Base-by-base conservation (phyloP, 35 echinoderm and acorn worm species). In the Heliocidaris erythrogramma region DNA sequence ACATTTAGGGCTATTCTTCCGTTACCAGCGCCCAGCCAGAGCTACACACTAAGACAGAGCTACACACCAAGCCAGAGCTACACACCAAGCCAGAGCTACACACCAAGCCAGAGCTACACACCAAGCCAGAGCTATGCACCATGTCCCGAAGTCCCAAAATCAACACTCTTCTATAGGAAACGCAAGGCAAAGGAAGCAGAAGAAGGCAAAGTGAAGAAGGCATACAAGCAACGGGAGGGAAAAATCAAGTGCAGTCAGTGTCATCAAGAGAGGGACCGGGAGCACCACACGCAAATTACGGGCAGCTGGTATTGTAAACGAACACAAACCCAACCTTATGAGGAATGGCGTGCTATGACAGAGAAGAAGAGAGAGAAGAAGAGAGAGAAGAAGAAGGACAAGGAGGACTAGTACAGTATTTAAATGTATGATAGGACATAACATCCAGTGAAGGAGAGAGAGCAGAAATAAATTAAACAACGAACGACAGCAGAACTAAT, bases 291-390 rank as follows among this genome's bases (percentile, higher is more conserved):
- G 6, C 93, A 85, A 32, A 84, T 61, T 47, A 84, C 24, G 18
- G 93, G 93, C 93, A 85, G 53, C 60, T 94, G 93, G 93, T 94
- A 94, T 60, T 94, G 93, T 48, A 7, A n/a, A 32, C 42, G 30
- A 5, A 42, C 27, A 2, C n/a, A 31, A 2, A 65, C 56, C 2
- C 53, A 14, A 48, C 4, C 30, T 27, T 14, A 16, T 4, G 31
- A 94, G 17, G 93, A 94, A 16, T 85, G 60, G 93, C 30, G 47
- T 30, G 93, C 52, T 24, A 94, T 35, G 61, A 94, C 35, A 69
- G 61, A 53, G 13, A 35, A 94, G 30, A 35, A 87, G 24, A 87
- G n/a, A 69, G 61, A 53, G 13, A 35, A 94, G 30, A 35, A 87
- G 24, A 87, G n/a, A n/a, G n/a, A n/a, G n/a, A n/a, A 53, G 13